Conservation (phyloP, 1,140 invertebrate species). For the Pseudomyrmex cubaensis region DNA sequence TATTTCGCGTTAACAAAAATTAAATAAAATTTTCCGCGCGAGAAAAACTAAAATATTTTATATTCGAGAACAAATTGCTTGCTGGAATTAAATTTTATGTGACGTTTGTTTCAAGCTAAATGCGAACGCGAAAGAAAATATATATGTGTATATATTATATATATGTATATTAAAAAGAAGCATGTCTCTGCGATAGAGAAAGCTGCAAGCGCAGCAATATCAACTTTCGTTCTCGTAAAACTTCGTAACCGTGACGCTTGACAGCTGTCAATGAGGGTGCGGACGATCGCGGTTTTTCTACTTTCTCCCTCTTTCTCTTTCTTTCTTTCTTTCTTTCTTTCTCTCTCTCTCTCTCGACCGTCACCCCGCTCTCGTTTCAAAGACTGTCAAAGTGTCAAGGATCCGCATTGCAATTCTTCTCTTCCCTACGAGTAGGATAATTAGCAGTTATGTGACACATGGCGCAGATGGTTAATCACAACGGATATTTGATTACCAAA, state of each 20-base stretch:
- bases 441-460: conserved; percentile 27
- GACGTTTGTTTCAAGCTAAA: background rate
- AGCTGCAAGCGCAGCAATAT: conserved; percentile 77
- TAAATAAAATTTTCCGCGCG: background rate
- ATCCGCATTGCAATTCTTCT: conserved; percentile 68
- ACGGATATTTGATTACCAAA: conserved; percentile 7
- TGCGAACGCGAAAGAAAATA: background rate
- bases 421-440: conserved; percentile 16
- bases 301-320: background rate
- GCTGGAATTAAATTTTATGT: no score
- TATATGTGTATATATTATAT: no score
- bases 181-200: background rate
- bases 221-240: conserved; percentile 76
- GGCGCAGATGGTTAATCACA: conserved; percentile 25
- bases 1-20: background rate
- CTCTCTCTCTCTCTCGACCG: conserved; percentile 6
- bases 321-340: background rate
- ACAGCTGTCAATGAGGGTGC: conserved; percentile 79
- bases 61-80: no score
- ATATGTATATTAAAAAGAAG: conserved; percentile 9
- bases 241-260: conserved; percentile 80
- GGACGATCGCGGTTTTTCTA: conserved; percentile 67
- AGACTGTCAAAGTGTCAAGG: conserved; percentile 74
- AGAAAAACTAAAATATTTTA: background rate
- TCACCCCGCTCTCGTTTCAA: conserved; percentile 50